A percentile compares a stretch with the other conserved stretches of the same genome.
phyloP scores from a whole-genome alignment of 2,797 vertebrate species.

The Microctenopoma stevenorrisi region DNA sequence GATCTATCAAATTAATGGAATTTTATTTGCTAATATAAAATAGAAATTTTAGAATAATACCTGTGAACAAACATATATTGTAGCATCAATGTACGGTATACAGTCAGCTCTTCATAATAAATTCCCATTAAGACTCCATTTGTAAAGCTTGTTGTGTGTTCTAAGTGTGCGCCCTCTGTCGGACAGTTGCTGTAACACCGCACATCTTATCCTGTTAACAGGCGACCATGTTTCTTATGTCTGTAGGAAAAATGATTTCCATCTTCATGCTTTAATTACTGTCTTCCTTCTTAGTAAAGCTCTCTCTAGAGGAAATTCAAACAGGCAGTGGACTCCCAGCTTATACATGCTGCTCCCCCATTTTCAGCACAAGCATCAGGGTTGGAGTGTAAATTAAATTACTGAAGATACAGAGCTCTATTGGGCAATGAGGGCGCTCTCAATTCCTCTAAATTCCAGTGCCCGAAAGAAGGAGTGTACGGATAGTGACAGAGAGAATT shows the following conservation, averaged over 20 bases:
- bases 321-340: slow-evolving; percentile 31
- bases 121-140: not conserved
- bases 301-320: slow-evolving; percentile 42
- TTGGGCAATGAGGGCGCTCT: slow-evolving; percentile 48
- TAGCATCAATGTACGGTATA: not conserved
- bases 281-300: slow-evolving; percentile 48
- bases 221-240: slow-evolving; percentile 26
- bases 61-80: not conserved
- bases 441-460: slow-evolving; percentile 51
- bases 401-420: slow-evolving; percentile 63
- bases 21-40: no score
- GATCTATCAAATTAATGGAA: no score
- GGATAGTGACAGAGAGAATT: slow-evolving; percentile 33
- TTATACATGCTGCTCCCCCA: slow-evolving; percentile 36
- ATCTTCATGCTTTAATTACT: slow-evolving; percentile 62
- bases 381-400: slow-evolving; percentile 76
- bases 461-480: slow-evolving; percentile 14
- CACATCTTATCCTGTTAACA: slow-evolving; percentile 10
- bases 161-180: slow-evolving; percentile 1
- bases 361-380: slow-evolving; percentile 47
- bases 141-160: slow-evolving; percentile 1
- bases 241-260: slow-evolving; percentile 48
- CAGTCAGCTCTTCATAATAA: not conserved
- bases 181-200: not conserved
- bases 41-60: not conserved